Percentiles rank a stretch among this genome's conserved stretches.
Conservation (phyloP, 2,797 vertebrate genomes). For the Anolis apletophallus region DNA sequence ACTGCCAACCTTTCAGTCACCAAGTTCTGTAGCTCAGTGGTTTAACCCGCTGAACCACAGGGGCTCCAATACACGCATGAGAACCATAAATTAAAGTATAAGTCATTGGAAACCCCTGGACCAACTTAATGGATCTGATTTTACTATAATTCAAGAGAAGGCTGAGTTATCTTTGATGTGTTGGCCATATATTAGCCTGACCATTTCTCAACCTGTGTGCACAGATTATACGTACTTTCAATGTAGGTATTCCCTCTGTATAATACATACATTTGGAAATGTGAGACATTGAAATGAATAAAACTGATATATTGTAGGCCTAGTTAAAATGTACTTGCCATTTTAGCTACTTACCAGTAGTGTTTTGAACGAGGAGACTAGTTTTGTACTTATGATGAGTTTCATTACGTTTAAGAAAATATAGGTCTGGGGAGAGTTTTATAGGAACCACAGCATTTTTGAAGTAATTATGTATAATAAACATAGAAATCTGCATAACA, state of each 20-base stretch:
- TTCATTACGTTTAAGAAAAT: constrained; percentile 85
- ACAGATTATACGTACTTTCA: neutral
- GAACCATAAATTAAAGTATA: too few relatives aligned
- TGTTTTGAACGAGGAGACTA: constrained; percentile 91
- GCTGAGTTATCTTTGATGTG: neutral
- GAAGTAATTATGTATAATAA: constrained; percentile 84
- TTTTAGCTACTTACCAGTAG: constrained; percentile 82
- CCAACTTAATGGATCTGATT: too few relatives aligned
- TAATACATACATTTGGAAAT: neutral
- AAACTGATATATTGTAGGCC: neutral
- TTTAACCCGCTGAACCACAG: too few relatives aligned
- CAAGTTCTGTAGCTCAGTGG: too few relatives aligned
- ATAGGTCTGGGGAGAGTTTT: constrained; percentile 87
- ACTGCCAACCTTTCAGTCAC: too few relatives aligned
- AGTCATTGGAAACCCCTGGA: too few relatives aligned
- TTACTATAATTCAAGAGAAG: neutral
- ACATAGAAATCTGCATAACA: constrained; percentile 86
- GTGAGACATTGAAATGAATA: neutral
- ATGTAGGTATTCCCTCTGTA: neutral
- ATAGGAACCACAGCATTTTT: constrained; percentile 82
- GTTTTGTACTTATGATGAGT: constrained; percentile 83
- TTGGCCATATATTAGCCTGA: too few relatives aligned
- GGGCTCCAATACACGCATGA: too few relatives aligned
- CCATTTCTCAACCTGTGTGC: neutral
- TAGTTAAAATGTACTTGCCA: neutral